Percentiles rank a stretch among this genome's conserved stretches.
phyloP scores from a whole-genome alignment of 1,140 invertebrate genomes.

The Cephus cinctus region DNA sequence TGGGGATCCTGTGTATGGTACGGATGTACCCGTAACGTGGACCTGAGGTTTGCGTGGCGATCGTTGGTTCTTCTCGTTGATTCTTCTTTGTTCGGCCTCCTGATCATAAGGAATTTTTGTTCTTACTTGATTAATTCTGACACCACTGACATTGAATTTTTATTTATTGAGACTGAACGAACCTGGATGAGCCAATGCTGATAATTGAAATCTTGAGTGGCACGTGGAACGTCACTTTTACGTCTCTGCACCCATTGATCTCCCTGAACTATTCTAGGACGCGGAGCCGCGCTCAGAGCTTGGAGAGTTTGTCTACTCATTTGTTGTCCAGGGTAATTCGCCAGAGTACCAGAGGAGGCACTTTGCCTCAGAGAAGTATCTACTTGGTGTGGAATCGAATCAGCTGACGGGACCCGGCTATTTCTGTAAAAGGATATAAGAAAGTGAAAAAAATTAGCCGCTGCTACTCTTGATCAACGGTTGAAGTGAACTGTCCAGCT shows the following conservation, averaged over 20 bases:
- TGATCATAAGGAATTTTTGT: constrained; percentile 48
- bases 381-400: constrained; percentile 55
- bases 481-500: too few species aligned
- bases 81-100: constrained; percentile 87
- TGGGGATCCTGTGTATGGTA: constrained; percentile 42
- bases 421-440: constrained; percentile 47
- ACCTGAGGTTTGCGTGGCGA: constrained; percentile 42
- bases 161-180: too few species aligned
- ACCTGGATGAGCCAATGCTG: constrained; percentile 88
- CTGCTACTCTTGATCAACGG: too few species aligned
- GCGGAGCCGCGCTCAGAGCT: constrained; percentile 75
- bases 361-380: constrained; percentile 56
- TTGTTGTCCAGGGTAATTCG: constrained; percentile 57
- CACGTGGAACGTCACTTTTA: constrained; percentile 61
- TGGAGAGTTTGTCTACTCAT: constrained; percentile 77
- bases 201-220: constrained; percentile 66
- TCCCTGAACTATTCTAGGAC: constrained; percentile 67
- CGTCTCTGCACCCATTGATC: constrained; percentile 71
- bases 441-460: too few species aligned
- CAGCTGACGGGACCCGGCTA: constrained; percentile 63
- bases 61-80: constrained; percentile 68
- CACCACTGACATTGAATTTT: too few species aligned
- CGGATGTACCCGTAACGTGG: constrained; percentile 51
- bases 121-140: not conserved
- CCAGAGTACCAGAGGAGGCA: constrained; percentile 38